Evolutionary conservation across 2,113 vertebrate genomes (phyloP), one percentile per base, ranked within the genome.

Genomic region (Calidris pygmaea): DNA sequence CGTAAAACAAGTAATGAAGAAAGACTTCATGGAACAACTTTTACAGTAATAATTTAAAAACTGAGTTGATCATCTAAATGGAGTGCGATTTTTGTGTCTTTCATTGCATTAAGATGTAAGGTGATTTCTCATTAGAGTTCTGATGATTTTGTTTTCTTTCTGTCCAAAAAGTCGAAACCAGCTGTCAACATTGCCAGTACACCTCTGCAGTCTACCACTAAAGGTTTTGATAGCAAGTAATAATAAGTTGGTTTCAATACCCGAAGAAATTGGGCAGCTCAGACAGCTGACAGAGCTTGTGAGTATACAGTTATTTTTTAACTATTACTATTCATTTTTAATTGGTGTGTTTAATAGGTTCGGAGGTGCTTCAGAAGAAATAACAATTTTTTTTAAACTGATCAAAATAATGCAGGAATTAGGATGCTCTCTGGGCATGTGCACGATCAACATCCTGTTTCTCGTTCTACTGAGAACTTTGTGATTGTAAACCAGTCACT

Each of bases 151-250:
- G 26, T 85, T 66, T 88, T 84, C 78, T 76, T 93, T 95, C 67
- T 96, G 52, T 65, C 60, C 71, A 52, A 97, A 89, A 98, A 99
- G 99, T 97, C 99, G 99, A 68, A 99, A 99, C 96, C 99, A 99
- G 87, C 98, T 99, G 89, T 99, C 99, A 27, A 98, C 98, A 9
- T 98, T 99, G 75, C 99, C 99, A 6, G 97, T 98, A 14, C 98
- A 99, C 30, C 94, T 99, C 87, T 99, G 99, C 97, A 98, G 95
- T 85, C 98, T 99, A 7, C 99, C 99, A 21, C 96, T 99, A 76
- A 99, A 99, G 97, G 99, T 99, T 70, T 97, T 99, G 97, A 99
- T 99, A 92, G 99, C 98, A 19, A 99, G 99, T 96, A 99, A 99
- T 98, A 99, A 99, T 97, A 99, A 99, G 87, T 97, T 99, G 96